Conservation (phyloP, 1,140 invertebrate genomes). For the Drosophila erecta region DNA sequence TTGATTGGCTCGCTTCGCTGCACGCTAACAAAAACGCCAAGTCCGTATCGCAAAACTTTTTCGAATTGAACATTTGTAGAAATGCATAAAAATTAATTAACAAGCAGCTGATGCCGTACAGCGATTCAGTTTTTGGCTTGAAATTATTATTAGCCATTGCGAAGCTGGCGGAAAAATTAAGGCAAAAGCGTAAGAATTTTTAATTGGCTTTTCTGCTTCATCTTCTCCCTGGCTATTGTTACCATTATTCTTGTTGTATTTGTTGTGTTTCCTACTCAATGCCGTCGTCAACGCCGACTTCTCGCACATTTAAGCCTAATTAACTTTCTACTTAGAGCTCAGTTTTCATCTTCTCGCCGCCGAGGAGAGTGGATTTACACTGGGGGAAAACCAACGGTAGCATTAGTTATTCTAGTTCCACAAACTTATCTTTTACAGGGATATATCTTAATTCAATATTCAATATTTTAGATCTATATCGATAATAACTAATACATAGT, state of each 20-base stretch:
- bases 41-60: slow-evolving; percentile 54
- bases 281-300: slow-evolving; percentile 52
- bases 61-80: slow-evolving; percentile 73
- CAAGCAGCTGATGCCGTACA: slow-evolving; percentile 44
- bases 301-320: slow-evolving; percentile 80
- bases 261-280: slow-evolving; percentile 50
- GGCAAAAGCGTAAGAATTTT: slow-evolving; percentile 71
- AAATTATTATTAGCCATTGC: slow-evolving; percentile 45
- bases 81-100: slow-evolving; percentile 82
- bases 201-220: slow-evolving; percentile 75
- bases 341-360: slow-evolving; percentile 49
- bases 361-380: slow-evolving; percentile 26
- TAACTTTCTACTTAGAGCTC: slow-evolving; percentile 79
- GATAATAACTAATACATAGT: neutral
- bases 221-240: slow-evolving; percentile 35
- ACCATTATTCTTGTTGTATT: slow-evolving; percentile 44
- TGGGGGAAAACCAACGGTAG: neutral
- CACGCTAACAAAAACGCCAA: slow-evolving; percentile 53
- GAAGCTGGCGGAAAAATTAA: slow-evolving; percentile 44
- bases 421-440: too few species aligned
- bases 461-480: too few species aligned
- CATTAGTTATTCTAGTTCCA: too few species aligned
- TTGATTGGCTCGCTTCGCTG: slow-evolving; percentile 67
- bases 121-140: slow-evolving; percentile 19
- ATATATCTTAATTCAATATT: too few species aligned